Conservation (phyloP, 2,797 vertebrate genomes). For the Ceyx erithaca region DNA sequence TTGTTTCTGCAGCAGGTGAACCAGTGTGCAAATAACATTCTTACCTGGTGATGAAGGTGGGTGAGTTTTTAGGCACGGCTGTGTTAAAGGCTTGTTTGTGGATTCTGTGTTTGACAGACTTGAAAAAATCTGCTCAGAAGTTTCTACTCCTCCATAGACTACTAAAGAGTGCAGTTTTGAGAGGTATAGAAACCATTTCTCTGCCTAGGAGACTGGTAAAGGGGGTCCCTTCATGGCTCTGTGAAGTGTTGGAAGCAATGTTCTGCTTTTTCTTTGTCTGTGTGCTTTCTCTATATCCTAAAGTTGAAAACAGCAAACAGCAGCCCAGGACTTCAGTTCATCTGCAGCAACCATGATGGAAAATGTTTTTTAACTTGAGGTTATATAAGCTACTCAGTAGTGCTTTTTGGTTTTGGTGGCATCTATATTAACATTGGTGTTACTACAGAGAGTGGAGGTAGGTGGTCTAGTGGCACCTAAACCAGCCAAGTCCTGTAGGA, state of each 20-base stretch:
- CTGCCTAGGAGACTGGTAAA: neutral
- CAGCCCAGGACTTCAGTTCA: neutral
- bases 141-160: too few relatives aligned
- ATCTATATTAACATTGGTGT: rapidly evolving
- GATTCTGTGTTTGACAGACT: neutral
- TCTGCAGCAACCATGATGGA: neutral
- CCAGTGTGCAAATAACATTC: constrained; percentile 30
- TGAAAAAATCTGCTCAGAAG: neutral
- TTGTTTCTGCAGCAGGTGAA: neutral
- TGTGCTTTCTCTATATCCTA: rapidly evolving
- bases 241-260: neutral
- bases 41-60: rapidly evolving
- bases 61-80: neutral
- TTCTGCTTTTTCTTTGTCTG: neutral
- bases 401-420: neutral
- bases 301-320: neutral
- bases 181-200: neutral
- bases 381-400: neutral
- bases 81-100: neutral
- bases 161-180: neutral
- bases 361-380: neutral
- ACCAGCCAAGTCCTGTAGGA: neutral
- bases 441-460: neutral
- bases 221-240: rapidly evolving
- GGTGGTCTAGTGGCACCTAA: neutral